Evolutionary conservation across 2,888 invertebrate species (phyloP).

Genomic region (Chalcosyrphus nemorum): DNA sequence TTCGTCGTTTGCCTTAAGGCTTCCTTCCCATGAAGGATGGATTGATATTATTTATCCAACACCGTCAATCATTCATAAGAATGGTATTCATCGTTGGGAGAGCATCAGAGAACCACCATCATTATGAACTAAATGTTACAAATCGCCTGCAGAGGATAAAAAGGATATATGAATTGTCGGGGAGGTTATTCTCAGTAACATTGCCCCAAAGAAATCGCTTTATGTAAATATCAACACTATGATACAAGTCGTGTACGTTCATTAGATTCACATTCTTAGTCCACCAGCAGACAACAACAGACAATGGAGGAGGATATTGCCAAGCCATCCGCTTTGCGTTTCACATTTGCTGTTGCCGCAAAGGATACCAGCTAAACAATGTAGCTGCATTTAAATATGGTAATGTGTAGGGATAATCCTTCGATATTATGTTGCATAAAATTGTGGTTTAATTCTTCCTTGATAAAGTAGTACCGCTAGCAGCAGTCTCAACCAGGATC

Average conservation of each 20-base stretch:
- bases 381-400: conserved; percentile 55
- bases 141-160: background rate
- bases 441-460: conserved; percentile 16
- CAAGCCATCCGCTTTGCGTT: background rate
- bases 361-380: background rate
- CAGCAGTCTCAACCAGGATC: background rate
- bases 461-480: background rate
- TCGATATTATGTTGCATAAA: conserved; percentile 33
- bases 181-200: background rate
- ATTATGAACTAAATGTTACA: background rate
- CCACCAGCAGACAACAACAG: background rate
- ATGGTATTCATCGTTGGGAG: background rate
- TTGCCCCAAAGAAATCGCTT: conserved; percentile 1
- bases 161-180: background rate
- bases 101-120: background rate
- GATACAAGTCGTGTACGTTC: background rate
- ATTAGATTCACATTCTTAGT: conserved; percentile 24
- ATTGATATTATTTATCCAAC: conserved; percentile 17
- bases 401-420: conserved; percentile 51
- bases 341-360: background rate
- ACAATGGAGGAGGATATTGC: conserved; percentile 15
- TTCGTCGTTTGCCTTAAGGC: background rate
- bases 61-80: conserved; percentile 11
- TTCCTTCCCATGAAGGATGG: conserved; percentile 1
- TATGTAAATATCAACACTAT: background rate